These are phyloP conservation scores for Drosophila mulleri DNA, from an alignment of 2,888 invertebrate genomes.

Conservation along the genomic window DNA sequence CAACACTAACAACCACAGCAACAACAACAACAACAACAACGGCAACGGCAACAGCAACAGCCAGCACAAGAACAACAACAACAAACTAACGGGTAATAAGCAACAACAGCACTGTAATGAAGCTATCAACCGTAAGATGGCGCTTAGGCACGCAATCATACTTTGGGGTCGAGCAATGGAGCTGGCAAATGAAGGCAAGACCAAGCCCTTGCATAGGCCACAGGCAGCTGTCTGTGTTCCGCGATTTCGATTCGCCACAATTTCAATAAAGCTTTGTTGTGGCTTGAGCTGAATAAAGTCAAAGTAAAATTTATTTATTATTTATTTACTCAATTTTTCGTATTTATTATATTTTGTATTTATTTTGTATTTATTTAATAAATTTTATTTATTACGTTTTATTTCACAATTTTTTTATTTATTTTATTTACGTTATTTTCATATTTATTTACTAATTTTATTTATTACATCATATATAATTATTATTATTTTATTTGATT, in stretches of 20 bases:
- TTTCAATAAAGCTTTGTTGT: neutral
- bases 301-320: neutral
- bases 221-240: constrained; percentile 20
- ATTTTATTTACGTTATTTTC: no score
- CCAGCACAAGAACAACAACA: constrained; percentile 31
- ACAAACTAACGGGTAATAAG: constrained; percentile 63
- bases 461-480: no score
- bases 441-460: no score
- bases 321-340: no score
- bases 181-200: constrained; percentile 18
- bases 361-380: no score
- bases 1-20: constrained; percentile 24
- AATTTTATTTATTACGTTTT: no score
- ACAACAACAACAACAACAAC: constrained; percentile 15
- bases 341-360: no score
- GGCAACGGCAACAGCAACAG: constrained; percentile 12
- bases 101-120: constrained; percentile 74
- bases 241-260: neutral
- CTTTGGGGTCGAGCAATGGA: constrained; percentile 54
- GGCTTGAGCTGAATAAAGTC: neutral
- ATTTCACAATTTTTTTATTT: no score
- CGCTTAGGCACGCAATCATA: constrained; percentile 79
- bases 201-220: constrained; percentile 22
- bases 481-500: no score
- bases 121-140: constrained; percentile 79